A percentile compares a stretch with the other conserved stretches of the same genome.
Conservation (phyloP, 2,113 vertebrate genomes). For the Suncus etruscus region DNA sequence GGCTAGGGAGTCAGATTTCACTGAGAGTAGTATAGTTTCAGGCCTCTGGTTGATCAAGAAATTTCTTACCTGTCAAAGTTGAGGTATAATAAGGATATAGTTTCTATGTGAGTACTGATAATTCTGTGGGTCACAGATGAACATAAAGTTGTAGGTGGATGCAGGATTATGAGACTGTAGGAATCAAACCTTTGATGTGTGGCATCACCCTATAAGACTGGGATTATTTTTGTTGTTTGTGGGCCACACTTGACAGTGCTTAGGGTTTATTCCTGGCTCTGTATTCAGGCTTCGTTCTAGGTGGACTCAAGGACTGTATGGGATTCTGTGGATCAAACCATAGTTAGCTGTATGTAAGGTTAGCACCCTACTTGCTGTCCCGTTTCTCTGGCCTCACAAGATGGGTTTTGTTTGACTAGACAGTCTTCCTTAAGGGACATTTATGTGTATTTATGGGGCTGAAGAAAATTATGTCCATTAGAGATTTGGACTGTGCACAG, state of each 20-base stretch:
- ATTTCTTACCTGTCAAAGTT: background rate
- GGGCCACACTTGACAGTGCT: too few species aligned
- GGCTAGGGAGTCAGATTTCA: background rate
- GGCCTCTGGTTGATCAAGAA: background rate
- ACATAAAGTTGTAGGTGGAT: background rate
- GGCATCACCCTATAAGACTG: too few species aligned
- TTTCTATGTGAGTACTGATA: background rate
- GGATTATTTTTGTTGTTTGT: too few species aligned
- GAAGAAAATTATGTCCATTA: background rate
- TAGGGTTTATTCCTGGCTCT: too few species aligned
- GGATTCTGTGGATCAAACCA: too few species aligned
- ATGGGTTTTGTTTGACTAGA: too few species aligned
- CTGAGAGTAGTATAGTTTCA: background rate
- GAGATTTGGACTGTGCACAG: background rate
- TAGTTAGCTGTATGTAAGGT: too few species aligned
- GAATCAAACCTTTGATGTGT: too few species aligned
- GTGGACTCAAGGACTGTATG: too few species aligned
- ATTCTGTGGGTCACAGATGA: background rate
- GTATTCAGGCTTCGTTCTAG: too few species aligned
- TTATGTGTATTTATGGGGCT: background rate
- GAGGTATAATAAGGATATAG: background rate
- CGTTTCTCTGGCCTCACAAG: too few species aligned
- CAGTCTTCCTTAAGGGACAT: background rate
- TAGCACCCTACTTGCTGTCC: too few species aligned
- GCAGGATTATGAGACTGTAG: background rate